Evolutionary conservation across 64 coral and sea anemone genomes (phyloP), one percentile per base, ranked within the genome.

Genomic region (Pocillopora verrucosa): DNA sequence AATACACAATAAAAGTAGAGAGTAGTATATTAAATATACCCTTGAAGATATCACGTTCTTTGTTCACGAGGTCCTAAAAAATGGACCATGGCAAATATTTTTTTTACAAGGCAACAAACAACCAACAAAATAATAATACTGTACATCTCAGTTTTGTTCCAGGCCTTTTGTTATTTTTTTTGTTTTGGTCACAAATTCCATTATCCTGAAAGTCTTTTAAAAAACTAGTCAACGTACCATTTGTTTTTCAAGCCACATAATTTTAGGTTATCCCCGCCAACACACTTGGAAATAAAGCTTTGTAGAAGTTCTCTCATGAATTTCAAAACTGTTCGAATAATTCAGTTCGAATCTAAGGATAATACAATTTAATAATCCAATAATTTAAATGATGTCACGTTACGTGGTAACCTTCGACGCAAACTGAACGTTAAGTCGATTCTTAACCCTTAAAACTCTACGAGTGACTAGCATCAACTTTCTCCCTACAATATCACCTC

Each of bases 11-110:
- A 83, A 63, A 83, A 64, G 7, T 62, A 16, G 6, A 81, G 13
- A 81, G 7, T 61, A 58, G 57, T 81, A 61, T 63, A 60, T 81
- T 81, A 81, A 81, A 81, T 81, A 81, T 77, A 80, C 22, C 60
- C 77, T 81, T 35, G 13, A 16, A 37, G 20, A 68, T 68, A 45
- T 67, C 22, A n/a, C 60, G 3, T 34, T 83, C 19, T 51, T 35
- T 68, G 34, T 24, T 51, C 41, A 51, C 41, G 41, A 51, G 41
- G 41, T 51, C 7, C 7, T 51, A 7, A 51, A 24, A 10, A 10
- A 30, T 11, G 5, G 22, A 70, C 22, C 67, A 0, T 24, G 25
- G 25, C 67, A 70, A 70, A 24, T 26, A 25, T 10, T 70, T 63
- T 60, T 63, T 63, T 63, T 63, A 63, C 61, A 63, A 2, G 61